Evolutionary conservation across 2,888 invertebrate species (phyloP).

Genomic region (Nymphalis urticae): DNA sequence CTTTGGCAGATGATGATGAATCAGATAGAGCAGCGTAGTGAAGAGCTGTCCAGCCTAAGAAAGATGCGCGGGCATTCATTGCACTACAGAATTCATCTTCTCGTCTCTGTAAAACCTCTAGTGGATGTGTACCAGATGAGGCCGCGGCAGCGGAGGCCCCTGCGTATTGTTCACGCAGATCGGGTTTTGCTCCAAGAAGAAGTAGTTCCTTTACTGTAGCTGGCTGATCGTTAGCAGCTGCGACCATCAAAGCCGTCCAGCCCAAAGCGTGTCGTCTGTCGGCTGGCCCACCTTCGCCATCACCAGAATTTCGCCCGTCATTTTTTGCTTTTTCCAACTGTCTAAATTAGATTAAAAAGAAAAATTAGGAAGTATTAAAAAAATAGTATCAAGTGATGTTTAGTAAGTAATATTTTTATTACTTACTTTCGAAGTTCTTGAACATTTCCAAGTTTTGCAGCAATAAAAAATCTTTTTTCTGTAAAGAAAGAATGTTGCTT

Average conservation of each 20-base stretch:
- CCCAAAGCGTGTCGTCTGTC: slow-evolving; percentile 89
- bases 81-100: slow-evolving; percentile 91
- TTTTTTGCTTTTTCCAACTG: slow-evolving; percentile 56
- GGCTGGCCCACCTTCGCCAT: slow-evolving; percentile 74
- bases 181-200: slow-evolving; percentile 89
- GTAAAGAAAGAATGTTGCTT: slow-evolving; percentile 43
- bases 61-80: slow-evolving; percentile 87
- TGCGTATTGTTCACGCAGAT: slow-evolving; percentile 87
- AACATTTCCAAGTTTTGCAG: slow-evolving; percentile 68
- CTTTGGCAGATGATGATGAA: slow-evolving; percentile 82
- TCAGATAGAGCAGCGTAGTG: slow-evolving; percentile 93
- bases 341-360: slow-evolving; percentile 41
- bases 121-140: slow-evolving; percentile 85
- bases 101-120: slow-evolving; percentile 86
- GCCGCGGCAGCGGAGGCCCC: slow-evolving; percentile 85
- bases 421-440: slow-evolving; percentile 66
- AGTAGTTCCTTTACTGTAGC: slow-evolving; percentile 83
- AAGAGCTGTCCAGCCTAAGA: slow-evolving; percentile 92
- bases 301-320: slow-evolving; percentile 37
- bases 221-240: slow-evolving; percentile 88
- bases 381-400: background rate
- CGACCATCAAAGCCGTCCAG: slow-evolving; percentile 93
- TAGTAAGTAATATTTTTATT: background rate
- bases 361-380: background rate
- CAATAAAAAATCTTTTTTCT: slow-evolving; percentile 73